A percentile compares a stretch with the other conserved stretches of the same genome.
These are phyloP conservation scores for Chrysomela aeneicollis DNA, from an alignment of 2,888 invertebrate genomes.

Conservation along the genomic window DNA sequence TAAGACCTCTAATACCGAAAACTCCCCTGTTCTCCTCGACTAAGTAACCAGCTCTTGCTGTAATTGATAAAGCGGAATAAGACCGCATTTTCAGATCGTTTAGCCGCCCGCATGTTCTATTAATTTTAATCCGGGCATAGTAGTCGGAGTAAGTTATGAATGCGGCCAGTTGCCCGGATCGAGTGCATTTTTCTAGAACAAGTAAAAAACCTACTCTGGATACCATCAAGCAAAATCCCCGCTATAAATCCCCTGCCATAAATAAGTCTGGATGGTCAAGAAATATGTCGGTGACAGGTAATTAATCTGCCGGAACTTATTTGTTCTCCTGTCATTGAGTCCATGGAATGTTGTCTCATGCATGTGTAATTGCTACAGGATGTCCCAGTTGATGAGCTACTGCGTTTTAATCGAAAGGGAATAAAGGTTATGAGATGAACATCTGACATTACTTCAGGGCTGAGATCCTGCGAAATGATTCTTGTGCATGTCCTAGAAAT, in stretches of 20 bases:
- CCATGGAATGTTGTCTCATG: no score
- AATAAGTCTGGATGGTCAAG: slow-evolving; percentile 12
- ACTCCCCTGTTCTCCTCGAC: slow-evolving; percentile 29
- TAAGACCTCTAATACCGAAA: slow-evolving; percentile 25
- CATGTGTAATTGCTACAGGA: no score
- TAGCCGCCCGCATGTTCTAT: slow-evolving; percentile 41
- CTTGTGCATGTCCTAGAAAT: no score
- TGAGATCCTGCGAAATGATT: no score
- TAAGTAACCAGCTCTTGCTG: slow-evolving; percentile 36
- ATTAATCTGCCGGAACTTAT: not conserved
- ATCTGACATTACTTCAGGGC: no score
- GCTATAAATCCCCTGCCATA: no score
- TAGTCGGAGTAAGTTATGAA: slow-evolving; percentile 38
- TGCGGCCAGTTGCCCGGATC: slow-evolving; percentile 24
- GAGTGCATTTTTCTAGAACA: slow-evolving; percentile 25
- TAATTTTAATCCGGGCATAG: slow-evolving; percentile 37
- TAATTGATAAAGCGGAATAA: slow-evolving; percentile 40
- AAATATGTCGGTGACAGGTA: not conserved
- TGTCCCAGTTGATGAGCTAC: no score
- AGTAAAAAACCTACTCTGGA: slow-evolving; percentile 20
- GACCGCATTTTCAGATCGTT: slow-evolving; percentile 41
- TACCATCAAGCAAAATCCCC: slow-evolving; percentile 8
- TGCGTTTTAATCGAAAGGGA: no score
- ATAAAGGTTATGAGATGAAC: no score
- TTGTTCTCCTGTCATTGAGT: no score